Evolutionary conservation across 1,140 invertebrate genomes (phyloP).

Genomic region (Caenorhabditis brenneri): DNA sequence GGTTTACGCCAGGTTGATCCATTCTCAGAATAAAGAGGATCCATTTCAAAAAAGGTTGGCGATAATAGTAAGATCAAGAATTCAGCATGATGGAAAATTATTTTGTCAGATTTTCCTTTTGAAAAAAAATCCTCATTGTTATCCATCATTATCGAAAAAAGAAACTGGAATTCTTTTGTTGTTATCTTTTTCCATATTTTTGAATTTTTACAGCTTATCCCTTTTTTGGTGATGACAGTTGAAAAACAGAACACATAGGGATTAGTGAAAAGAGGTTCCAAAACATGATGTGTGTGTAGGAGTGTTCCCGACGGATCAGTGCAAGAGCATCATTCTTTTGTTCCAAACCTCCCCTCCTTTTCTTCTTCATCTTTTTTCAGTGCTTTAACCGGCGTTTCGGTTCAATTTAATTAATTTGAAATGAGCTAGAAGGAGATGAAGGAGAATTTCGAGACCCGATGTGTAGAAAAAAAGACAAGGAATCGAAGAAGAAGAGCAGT

Average conservation of each 20-base stretch:
- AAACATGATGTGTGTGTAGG: neutral
- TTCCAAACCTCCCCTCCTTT: neutral
- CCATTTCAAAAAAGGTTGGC: no score
- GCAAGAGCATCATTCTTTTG: neutral
- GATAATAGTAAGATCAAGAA: no score
- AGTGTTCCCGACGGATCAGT: neutral
- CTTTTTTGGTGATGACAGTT: neutral
- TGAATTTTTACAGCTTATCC: neutral
- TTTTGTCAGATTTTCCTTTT: no score
- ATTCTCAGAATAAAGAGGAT: no score
- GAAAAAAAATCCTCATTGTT: neutral
- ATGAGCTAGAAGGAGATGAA: neutral
- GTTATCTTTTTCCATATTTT: neutral
- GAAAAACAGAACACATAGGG: neutral
- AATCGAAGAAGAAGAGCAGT: neutral
- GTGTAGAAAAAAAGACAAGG: neutral
- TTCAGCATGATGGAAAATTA: no score
- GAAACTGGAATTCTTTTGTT: neutral
- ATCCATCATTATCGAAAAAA: neutral
- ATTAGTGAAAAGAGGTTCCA: neutral
- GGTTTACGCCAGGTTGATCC: no score
- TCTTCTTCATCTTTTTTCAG: neutral
- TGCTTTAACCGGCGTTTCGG: no score
- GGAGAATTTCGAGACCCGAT: neutral
- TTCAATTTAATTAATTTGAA: conserved; percentile 17